Conservation (phyloP, 2,797 vertebrate genomes). For the Catharus ustulatus region DNA sequence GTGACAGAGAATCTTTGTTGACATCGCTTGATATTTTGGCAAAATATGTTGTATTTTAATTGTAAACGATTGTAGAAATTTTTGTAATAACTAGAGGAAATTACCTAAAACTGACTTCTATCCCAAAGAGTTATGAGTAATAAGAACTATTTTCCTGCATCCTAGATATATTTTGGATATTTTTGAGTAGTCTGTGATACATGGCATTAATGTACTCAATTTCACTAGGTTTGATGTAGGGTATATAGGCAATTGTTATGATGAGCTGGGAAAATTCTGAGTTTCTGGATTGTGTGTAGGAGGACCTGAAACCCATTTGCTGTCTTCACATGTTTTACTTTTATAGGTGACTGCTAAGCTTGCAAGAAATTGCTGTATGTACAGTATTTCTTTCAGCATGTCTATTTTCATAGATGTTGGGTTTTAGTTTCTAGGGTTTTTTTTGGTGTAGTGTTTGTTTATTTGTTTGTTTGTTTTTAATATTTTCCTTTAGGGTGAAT, state of each 20-base stretch:
- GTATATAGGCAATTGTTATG: not conserved
- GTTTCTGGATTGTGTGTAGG: not conserved
- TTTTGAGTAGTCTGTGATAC: not conserved
- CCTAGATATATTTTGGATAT: not conserved
- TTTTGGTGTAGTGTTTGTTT: not conserved
- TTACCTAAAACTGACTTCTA: not conserved
- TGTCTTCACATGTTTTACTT: not conserved
- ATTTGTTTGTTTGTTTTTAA: not conserved
- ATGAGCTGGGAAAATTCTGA: not conserved
- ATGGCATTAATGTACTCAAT: not conserved
- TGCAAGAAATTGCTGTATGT: not conserved
- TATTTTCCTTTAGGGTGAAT: not conserved
- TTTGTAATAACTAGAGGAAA: not conserved
- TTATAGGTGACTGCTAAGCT: not conserved
- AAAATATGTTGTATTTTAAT: not conserved
- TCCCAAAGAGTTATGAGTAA: not conserved
- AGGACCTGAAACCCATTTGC: not conserved
- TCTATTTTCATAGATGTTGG: not conserved
- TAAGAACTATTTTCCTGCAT: not conserved
- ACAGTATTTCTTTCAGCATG: not conserved
- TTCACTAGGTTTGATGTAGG: not conserved
- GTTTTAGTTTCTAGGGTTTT: not conserved
- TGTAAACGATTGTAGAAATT: not conserved
- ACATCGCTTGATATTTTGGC: not conserved
- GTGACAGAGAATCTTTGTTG: not conserved